Conservation (phyloP, 2,113 vertebrate genomes). For the Panurus biarmicus region DNA sequence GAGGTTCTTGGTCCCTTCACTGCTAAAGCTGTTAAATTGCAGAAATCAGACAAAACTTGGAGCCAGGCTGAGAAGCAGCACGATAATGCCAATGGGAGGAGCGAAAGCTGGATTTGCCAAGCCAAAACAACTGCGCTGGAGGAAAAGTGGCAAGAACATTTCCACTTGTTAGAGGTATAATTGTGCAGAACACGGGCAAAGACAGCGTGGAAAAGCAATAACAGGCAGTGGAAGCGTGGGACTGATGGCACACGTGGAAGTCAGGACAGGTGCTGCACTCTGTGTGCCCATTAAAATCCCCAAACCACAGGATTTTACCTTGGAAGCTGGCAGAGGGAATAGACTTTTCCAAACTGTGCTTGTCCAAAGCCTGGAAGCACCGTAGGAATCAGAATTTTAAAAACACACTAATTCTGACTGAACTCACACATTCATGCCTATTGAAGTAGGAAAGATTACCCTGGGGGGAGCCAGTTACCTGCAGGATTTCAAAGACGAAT, state of each 20-base stretch:
- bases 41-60: neutral
- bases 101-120: neutral
- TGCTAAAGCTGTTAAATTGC: neutral
- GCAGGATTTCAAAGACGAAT: slow-evolving; percentile 38
- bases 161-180: neutral
- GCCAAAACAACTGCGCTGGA: neutral
- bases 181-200: neutral
- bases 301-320: neutral
- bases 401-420: slow-evolving; percentile 17
- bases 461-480: slow-evolving; percentile 29
- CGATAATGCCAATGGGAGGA: neutral
- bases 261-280: neutral
- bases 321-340: neutral
- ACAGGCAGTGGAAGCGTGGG: neutral
- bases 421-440: neutral
- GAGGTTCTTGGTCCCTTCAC: neutral
- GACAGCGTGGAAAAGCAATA: neutral
- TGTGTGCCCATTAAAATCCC: neutral
- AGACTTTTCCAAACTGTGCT: neutral
- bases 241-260: neutral
- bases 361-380: neutral
- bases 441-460: slow-evolving; percentile 34
- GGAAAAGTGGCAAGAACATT: neutral
- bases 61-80: neutral
- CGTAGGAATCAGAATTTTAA: neutral